Evolutionary conservation across 2,888 invertebrate genomes (phyloP).

Genomic region (Acrocera orbiculus): DNA sequence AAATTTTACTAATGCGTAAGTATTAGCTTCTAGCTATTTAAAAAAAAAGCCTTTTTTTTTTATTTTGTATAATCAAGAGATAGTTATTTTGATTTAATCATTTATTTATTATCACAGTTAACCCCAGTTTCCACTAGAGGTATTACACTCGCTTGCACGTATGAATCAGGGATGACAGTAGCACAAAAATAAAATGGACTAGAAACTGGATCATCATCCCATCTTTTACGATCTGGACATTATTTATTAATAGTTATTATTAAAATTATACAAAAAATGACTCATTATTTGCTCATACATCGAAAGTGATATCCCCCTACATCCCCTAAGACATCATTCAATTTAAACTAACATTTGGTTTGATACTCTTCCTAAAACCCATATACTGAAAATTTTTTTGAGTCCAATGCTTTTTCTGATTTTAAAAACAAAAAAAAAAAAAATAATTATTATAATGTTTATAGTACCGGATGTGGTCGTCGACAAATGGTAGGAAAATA

Average conservation of each 20-base stretch:
- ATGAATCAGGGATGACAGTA: constrained; percentile 1
- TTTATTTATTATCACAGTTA: constrained; percentile 11
- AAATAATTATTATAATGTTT: background rate
- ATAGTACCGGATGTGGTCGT: constrained; percentile 53
- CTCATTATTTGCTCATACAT: background rate
- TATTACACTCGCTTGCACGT: constrained; percentile 3
- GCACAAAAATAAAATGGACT: constrained; percentile 3
- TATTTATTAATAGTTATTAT: background rate
- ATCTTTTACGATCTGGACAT: constrained; percentile 1
- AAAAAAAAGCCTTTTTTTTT: too few relatives aligned
- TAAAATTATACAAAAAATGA: background rate
- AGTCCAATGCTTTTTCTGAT: too few relatives aligned
- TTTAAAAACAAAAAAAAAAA: background rate
- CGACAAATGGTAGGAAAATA: constrained; percentile 43
- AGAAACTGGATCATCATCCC: constrained; percentile 2
- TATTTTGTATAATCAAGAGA: too few relatives aligned
- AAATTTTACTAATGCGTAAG: too few relatives aligned
- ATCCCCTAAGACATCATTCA: background rate
- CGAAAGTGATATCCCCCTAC: background rate
- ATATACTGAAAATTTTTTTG: too few relatives aligned
- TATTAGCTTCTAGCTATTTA: too few relatives aligned
- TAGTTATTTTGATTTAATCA: background rate
- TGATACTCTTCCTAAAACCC: too few relatives aligned
- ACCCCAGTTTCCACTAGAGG: constrained; percentile 15
- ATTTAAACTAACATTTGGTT: too few relatives aligned